Evolutionary conservation across 2,888 invertebrate genomes (phyloP), one percentile per base, ranked within the genome.

Genomic region (Erpobdella octoculata): DNA sequence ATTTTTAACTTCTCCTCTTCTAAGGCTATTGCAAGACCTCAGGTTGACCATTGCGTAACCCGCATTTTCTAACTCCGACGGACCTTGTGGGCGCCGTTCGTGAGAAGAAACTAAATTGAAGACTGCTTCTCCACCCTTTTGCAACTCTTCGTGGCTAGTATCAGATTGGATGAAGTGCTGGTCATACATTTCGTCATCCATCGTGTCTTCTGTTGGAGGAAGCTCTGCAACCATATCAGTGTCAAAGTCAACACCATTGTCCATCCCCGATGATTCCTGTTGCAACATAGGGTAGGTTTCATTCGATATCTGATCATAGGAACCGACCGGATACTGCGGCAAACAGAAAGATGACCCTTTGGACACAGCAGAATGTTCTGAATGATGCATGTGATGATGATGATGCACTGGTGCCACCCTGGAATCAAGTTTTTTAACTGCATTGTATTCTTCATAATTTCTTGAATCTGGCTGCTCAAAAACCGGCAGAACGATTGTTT

Each of bases 151-250:
- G 5, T 53, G 35, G n/a, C 35, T 58, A 1, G 36, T 31, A 35
- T 69, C 69, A 25, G 69, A 48, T 15, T 48, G 33, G 9, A 53
- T 33, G 21, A 33, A 65, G 15, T 36, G 38, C 37, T 65, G 36
- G 6, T 69, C 69, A 58, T 58, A 69, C n/a, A 69, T 58, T 25
- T 69, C 69, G 35, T 69, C 69, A n/a, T 69, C 69, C 31, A 48
- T 48, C 25, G 53, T 36, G n/a, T 69, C 69, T 25, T 69, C 69
- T 33, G 33, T 33, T 2, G 53, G 38, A 15, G 69, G 69, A n/a
- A 69, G 53, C 33, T 69, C 69, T n/a, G 69, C 69, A 28, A 69
- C 58, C 48, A 69, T 48, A 18, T 69, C 69, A 35, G 48, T 69
- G 69, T 69, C 69, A 35, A 35, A 69, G n/a, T 69, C 69, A 4